These are phyloP conservation scores for Brachionus manjavacas DNA, from an alignment of 1,140 invertebrate species.

Conservation along the genomic window DNA sequence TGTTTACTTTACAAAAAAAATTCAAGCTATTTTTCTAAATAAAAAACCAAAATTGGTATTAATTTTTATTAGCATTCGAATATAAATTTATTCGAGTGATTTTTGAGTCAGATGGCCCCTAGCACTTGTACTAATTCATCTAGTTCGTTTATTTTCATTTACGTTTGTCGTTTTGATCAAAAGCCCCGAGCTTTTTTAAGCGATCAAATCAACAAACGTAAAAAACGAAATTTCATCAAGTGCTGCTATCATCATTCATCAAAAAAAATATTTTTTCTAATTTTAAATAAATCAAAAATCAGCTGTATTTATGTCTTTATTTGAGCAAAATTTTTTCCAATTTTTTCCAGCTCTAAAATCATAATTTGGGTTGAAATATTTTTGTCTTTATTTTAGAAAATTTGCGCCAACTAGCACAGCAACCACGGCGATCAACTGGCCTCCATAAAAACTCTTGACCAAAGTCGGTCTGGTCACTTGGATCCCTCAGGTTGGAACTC, in stretches of 20 bases:
- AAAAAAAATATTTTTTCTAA: background rate
- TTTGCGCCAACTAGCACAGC: too few species aligned
- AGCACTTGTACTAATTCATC: background rate
- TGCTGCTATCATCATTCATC: conserved; percentile 35
- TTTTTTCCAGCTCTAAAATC: background rate
- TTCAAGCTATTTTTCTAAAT: too few species aligned
- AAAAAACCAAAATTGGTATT: background rate
- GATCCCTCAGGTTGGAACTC: too few species aligned
- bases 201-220: background rate
- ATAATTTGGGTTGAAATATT: too few species aligned
- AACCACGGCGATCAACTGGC: too few species aligned
- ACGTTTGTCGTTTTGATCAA: background rate
- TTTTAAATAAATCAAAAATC: background rate
- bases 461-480: too few species aligned
- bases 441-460: too few species aligned
- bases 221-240: background rate
- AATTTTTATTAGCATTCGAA: background rate
- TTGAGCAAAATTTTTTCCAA: background rate
- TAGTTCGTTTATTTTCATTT: background rate
- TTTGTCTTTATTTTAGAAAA: too few species aligned
- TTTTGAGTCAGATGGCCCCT: conserved; percentile 37
- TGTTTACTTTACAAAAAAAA: background rate
- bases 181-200: background rate
- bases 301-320: background rate
- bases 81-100: background rate